These are phyloP conservation scores for Pogoniulus pusillus DNA, from an alignment of 2,797 vertebrate genomes.

Conservation along the genomic window DNA sequence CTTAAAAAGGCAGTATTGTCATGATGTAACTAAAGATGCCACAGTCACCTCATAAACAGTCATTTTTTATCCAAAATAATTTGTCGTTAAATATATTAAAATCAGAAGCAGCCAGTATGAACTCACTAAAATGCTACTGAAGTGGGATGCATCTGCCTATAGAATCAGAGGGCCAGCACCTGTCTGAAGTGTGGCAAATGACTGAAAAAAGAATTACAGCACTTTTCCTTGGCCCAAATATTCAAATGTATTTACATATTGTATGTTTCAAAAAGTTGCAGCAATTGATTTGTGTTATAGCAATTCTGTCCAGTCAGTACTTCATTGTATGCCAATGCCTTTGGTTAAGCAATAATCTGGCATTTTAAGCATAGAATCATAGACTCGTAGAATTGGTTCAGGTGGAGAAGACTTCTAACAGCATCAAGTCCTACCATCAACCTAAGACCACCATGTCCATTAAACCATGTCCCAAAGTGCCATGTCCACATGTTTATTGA, in stretches of 20 bases:
- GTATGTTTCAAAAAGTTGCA: background rate
- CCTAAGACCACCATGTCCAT: too few relatives aligned
- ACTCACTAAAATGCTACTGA: background rate
- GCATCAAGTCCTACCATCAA: too few relatives aligned
- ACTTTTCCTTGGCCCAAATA: constrained; percentile 1
- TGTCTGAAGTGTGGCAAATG: background rate
- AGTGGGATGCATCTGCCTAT: background rate
- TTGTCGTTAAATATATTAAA: background rate
- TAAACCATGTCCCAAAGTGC: too few relatives aligned
- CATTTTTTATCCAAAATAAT: background rate
- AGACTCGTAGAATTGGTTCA: too few relatives aligned
- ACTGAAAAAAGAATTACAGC: background rate
- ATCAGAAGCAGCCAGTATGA: background rate
- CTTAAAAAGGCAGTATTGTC: background rate
- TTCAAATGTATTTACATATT: background rate
- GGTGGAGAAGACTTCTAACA: too few relatives aligned
- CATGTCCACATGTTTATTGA: too few relatives aligned
- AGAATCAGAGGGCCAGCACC: background rate
- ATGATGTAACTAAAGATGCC: background rate
- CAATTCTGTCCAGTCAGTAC: background rate
- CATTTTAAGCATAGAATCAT: background rate
- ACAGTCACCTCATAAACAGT: background rate
- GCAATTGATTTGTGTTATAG: background rate
- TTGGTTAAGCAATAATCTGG: background rate
- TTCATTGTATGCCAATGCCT: background rate